Conservation (phyloP, 2,113 vertebrate genomes). For the Cisticola juncidis region DNA sequence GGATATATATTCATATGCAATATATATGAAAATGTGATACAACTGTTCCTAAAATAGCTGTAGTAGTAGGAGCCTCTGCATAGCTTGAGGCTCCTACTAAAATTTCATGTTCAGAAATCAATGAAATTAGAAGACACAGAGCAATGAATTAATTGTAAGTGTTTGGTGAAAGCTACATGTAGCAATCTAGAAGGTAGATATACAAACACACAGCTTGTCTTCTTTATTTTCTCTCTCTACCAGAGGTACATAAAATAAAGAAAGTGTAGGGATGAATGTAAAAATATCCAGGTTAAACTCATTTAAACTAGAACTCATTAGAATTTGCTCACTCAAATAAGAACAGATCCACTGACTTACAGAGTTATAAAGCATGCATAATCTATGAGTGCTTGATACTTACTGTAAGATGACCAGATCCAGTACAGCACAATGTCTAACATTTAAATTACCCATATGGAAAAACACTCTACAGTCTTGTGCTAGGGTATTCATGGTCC, state of each 20-base stretch:
- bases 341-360: background rate
- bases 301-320: background rate
- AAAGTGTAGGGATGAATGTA: background rate
- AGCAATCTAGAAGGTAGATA: background rate
- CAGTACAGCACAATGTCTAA: background rate
- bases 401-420: background rate
- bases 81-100: too few species aligned
- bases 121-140: background rate
- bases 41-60: background rate
- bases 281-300: background rate
- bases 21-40: background rate
- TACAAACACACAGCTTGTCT: background rate
- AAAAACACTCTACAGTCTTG: background rate
- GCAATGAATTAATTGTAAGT: background rate
- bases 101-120: background rate
- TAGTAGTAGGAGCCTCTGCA: background rate
- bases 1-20: background rate
- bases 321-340: background rate
- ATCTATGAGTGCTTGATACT: background rate
- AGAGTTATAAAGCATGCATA: background rate
- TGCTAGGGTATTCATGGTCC: background rate
- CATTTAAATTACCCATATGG: background rate
- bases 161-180: background rate
- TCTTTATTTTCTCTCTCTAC: background rate
- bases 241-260: background rate